A percentile compares a stretch with the other conserved stretches of the same genome.
These are phyloP conservation scores for Apodemus speciosus DNA, from an alignment of 2,113 vertebrate species.

Conservation along the genomic window DNA sequence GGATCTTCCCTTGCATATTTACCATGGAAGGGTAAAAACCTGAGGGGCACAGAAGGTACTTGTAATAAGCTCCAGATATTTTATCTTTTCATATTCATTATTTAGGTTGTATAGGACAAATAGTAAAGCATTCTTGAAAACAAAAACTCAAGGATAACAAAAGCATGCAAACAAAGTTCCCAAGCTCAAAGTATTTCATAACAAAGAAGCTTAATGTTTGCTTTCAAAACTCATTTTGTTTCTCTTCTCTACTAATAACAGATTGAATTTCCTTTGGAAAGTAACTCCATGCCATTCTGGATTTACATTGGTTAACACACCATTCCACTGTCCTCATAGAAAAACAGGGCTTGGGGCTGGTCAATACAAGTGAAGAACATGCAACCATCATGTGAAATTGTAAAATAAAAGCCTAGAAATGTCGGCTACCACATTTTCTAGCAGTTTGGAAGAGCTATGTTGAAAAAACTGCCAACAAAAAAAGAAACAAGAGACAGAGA, in stretches of 20 bases:
- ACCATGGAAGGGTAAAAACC: not conserved
- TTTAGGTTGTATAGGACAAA: conserved; percentile 13
- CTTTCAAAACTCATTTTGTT: not conserved
- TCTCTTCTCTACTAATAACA: not conserved
- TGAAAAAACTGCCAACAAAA: not conserved
- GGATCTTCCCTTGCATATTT: conserved; percentile 11
- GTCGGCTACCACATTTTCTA: not conserved
- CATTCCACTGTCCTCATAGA: not conserved
- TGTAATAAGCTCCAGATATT: not conserved
- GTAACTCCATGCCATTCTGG: not conserved
- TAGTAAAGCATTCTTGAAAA: not conserved
- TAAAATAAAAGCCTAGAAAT: conserved; percentile 10
- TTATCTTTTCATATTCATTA: conserved; percentile 33
- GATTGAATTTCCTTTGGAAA: conserved; percentile 41
- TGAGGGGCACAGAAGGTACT: not conserved
- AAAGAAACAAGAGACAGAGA: not conserved
- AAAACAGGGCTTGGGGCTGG: not conserved
- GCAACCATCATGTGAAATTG: conserved; percentile 15
- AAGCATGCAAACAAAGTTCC: not conserved
- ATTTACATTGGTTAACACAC: not conserved
- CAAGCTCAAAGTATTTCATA: not conserved
- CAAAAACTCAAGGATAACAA: not conserved
- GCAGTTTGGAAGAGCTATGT: not conserved
- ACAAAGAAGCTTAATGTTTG: not conserved
- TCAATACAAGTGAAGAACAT: not conserved